Evolutionary conservation across 2,888 invertebrate genomes (phyloP).

Genomic region (Tachina grossa): DNA sequence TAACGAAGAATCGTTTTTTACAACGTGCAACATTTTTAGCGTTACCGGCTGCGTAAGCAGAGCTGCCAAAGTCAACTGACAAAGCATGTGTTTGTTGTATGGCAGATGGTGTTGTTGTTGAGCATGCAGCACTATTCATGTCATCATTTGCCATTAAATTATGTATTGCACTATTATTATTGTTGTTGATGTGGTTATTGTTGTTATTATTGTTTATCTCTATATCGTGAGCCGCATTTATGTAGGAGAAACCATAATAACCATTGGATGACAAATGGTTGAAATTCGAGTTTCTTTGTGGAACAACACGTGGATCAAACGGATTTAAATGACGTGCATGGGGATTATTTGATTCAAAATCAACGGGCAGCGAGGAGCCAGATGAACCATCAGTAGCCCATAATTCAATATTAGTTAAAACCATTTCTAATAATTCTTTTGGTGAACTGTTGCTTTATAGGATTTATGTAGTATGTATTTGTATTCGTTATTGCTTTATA

Average conservation of each 20-base stretch:
- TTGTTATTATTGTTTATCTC: constrained; percentile 70
- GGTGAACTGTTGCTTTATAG: constrained; percentile 16
- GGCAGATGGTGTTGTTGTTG: constrained; percentile 4
- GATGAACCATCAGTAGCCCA: constrained; percentile 79
- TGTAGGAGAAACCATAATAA: constrained; percentile 79
- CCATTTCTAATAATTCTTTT: constrained; percentile 74
- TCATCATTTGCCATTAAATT: constrained; percentile 71
- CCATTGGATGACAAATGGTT: constrained; percentile 79
- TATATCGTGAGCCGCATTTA: constrained; percentile 74
- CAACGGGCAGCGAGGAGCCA: constrained; percentile 68
- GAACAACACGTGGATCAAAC: constrained; percentile 77
- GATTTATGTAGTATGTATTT: neutral
- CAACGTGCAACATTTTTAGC: constrained; percentile 74
- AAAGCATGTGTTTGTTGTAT: constrained; percentile 38
- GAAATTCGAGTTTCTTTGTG: constrained; percentile 62
- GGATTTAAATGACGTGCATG: constrained; percentile 75
- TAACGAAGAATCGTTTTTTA: constrained; percentile 77
- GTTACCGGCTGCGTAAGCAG: constrained; percentile 49
- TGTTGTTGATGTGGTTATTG: constrained; percentile 65
- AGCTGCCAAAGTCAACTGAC: constrained; percentile 27
- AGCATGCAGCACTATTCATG: constrained; percentile 51
- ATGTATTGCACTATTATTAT: constrained; percentile 62
- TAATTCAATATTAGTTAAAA: constrained; percentile 81
- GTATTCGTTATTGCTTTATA: constrained; percentile 6
- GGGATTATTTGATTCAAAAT: constrained; percentile 55